Evolutionary conservation across 2,113 vertebrate species (phyloP), one percentile per base, ranked within the genome.

Genomic region (Brachionichthys hirsutus): DNA sequence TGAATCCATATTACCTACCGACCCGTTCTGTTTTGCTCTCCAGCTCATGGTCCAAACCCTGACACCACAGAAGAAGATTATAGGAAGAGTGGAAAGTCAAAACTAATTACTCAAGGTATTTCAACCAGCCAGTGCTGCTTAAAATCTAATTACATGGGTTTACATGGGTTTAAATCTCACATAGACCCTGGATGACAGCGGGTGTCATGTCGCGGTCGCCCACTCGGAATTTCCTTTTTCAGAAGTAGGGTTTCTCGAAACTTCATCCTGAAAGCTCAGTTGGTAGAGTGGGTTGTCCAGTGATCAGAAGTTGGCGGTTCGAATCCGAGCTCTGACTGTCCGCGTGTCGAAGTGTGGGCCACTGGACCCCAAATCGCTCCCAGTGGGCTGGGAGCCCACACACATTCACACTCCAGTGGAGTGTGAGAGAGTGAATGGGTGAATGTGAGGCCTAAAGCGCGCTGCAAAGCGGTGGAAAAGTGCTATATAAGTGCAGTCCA

Each of bases 81-180:
- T 77, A 80, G 61, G 75, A 88, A 84, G 78, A 84, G 83, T 85
- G 83, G 83, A 85, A 87, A 90, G 87, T 83, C 69, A 75, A 81
- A 88, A 83, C 82, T 84, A 85, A 90, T 86, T 87, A 86, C 71
- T 83, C 3, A n/a, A 80, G 84, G 84, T 84, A 89, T 89, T 85
- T 86, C 79, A 84, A 85, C 77, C 70, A 82, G 80, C 78, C 80
- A 82, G 44, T 54, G 74, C 85, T 77, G 83, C 81, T 86, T 84
- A 88, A 85, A 88, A 85, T 82, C 80, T 79, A 86, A 90, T 89
- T 83, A 85, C 77, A 86, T 70, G 80, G 78, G 75, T 80, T 87
- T 84, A 88, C 78, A 82, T 53, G 70, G 54, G 80, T 75, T 76
- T 77, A 78, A 82, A 88, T 77, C 81, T 78, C 70, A 63, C 38